Evolutionary conservation across 2,888 invertebrate species (phyloP).

Genomic region (Gastracanthus pulcherrimus): DNA sequence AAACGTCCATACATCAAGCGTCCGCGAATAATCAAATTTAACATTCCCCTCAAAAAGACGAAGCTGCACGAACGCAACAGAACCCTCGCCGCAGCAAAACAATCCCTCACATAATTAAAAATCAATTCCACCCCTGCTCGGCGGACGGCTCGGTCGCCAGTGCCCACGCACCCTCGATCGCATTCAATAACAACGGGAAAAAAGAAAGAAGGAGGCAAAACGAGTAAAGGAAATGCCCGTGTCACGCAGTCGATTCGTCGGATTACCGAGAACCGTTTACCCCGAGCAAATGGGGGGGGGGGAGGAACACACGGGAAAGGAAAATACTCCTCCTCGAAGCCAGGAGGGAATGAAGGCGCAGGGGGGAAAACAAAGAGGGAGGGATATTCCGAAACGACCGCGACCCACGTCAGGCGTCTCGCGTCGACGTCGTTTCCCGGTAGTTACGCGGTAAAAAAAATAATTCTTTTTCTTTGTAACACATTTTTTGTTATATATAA

Average conservation of each 20-base stretch:
- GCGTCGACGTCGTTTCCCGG: neutral
- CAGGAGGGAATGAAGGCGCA: no score
- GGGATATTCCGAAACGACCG: neutral
- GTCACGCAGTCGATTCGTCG: conserved; percentile 26
- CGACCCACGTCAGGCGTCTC: neutral
- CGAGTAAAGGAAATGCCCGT: conserved; percentile 17
- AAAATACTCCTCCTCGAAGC: neutral
- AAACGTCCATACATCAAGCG: no score
- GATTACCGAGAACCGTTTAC: conserved; percentile 19
- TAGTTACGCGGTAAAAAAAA: no score
- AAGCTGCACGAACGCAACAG: no score
- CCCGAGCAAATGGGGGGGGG: no score
- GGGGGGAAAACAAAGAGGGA: conserved; percentile 1
- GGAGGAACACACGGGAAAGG: neutral
- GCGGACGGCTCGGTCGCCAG: neutral
- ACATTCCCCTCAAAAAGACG: no score
- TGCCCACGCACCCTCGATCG: neutral
- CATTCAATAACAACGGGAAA: neutral
- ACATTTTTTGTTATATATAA: no score
- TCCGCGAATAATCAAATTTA: no score
- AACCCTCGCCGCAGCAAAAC: neutral
- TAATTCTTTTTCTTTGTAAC: no score
- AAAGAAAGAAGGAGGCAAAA: neutral
- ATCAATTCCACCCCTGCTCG: neutral
- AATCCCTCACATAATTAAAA: neutral